These are phyloP conservation scores for Sebastes vulpes DNA, from an alignment of 2,797 vertebrate species.

Conservation along the genomic window DNA sequence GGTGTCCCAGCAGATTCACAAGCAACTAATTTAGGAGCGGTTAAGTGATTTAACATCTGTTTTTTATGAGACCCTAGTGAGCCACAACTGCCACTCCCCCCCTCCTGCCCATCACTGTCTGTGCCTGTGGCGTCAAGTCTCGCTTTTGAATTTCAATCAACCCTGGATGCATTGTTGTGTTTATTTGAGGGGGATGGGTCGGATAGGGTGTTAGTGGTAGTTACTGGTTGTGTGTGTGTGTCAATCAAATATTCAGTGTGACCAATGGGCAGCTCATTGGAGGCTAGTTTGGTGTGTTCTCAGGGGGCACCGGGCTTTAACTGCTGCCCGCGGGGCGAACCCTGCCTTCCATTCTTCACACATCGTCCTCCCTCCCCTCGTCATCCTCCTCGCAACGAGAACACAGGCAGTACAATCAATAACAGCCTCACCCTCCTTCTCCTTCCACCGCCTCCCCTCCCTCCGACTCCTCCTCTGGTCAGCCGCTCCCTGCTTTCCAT, in stretches of 20 bases:
- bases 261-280: conserved; percentile 75
- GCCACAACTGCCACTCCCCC: conserved; percentile 53
- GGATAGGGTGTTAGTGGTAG: conserved; percentile 18
- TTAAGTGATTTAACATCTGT: conserved; percentile 85
- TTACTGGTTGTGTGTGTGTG: conserved; percentile 62
- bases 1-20: conserved; percentile 62
- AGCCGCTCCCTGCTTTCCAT: conserved; percentile 76
- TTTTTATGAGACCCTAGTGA: conserved; percentile 80
- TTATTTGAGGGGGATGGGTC: conserved; percentile 70
- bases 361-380: conserved; percentile 25
- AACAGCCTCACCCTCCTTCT: conserved; percentile 51
- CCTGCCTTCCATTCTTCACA: conserved; percentile 67
- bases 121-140: conserved; percentile 68
- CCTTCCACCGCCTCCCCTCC: not conserved
- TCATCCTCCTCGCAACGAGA: conserved; percentile 52
- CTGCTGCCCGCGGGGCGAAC: conserved; percentile 75
- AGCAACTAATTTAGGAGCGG: conserved; percentile 78
- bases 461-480: conserved; percentile 57
- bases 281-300: conserved; percentile 72
- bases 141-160: conserved; percentile 87
- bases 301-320: conserved; percentile 77
- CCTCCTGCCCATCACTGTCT: conserved; percentile 45
- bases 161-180: conserved; percentile 72
- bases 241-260: conserved; percentile 77
- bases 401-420: conserved; percentile 79